Evolutionary conservation across 1,140 invertebrate genomes (phyloP).

Genomic region (Gonioctena quinquepunctata): DNA sequence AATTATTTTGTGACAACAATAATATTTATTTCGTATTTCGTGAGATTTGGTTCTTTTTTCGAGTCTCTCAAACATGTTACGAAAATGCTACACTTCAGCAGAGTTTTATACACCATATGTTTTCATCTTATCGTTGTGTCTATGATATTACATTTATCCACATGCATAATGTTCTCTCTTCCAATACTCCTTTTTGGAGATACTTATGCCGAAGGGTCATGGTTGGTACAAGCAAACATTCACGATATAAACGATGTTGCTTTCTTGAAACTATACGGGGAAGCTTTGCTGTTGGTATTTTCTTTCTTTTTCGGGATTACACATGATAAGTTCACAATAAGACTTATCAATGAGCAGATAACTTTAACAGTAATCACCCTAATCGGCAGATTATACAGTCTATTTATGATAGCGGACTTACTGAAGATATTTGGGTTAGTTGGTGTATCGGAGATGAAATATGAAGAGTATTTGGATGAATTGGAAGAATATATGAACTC

Average conservation of each 20-base stretch:
- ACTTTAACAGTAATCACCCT: slow-evolving; percentile 11
- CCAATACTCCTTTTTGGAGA: slow-evolving; percentile 9
- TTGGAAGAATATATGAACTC: slow-evolving; percentile 28
- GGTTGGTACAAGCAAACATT: slow-evolving; percentile 5
- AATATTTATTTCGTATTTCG: not conserved
- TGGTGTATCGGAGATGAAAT: slow-evolving; percentile 30
- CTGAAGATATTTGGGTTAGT: slow-evolving; percentile 27
- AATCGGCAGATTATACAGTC: slow-evolving; percentile 25
- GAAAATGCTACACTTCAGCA: not conserved
- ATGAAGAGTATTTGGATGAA: slow-evolving; percentile 25
- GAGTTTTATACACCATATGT: slow-evolving; percentile 8
- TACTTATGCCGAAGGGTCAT: slow-evolving; percentile 6
- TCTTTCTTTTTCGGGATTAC: slow-evolving; percentile 24
- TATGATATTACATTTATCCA: slow-evolving; percentile 15
- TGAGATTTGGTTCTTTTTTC: not conserved
- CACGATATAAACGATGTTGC: not conserved
- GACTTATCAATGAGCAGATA: slow-evolving; percentile 1
- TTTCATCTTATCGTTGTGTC: slow-evolving; percentile 5
- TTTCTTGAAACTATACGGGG: not conserved
- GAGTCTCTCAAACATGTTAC: not conserved
- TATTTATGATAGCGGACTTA: slow-evolving; percentile 24
- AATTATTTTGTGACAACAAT: not conserved
- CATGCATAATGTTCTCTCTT: slow-evolving; percentile 15
- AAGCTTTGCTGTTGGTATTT: slow-evolving; percentile 11
- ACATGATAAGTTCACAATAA: not conserved